Evolutionary conservation across 2,113 vertebrate genomes (phyloP), one percentile per base, ranked within the genome.

Genomic region (Rutilus rutilus): DNA sequence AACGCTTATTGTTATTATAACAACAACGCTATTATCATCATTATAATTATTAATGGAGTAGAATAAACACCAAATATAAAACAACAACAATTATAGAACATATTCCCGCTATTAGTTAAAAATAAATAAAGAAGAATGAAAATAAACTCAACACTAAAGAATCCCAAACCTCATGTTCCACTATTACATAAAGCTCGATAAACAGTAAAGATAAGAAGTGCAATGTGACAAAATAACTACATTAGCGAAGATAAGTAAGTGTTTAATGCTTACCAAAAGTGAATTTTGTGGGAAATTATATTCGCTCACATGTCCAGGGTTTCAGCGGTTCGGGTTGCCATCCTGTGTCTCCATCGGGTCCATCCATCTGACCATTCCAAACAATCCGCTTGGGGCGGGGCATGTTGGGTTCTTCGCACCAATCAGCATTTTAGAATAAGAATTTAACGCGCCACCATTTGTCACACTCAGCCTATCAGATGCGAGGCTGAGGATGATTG

Each of bases 271-370:
- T 90, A 95, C 95, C 94, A 88, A 90, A 73, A 89, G 84, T 88
- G 88, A 88, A 36, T 89, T 91, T 86, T 90, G 89, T 82, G 89
- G 14, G 86, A 86, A 91, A 90, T 90, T 90, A 92, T 89, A 89
- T 85, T 82, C 82, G 91, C 91, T 92, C 91, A 91, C 93, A 94
- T 92, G 93, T 93, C 94, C 94, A 91, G 91, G 90, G 89, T 33
- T 90, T 88, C 92, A 93, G 90, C 88, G 71, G 87, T 90, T 91
- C 92, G 92, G 91, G 84, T 92, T 92, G 91, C 93, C 93, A 93
- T 94, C 94, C 94, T 87, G 91, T 89, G 88, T 92, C 89, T 92
- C 88, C 88, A 90, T 88, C 87, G 75, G 91, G 8, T 42, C 42
- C 42, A 42, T 92, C 90, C 65, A 69, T 65, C 54, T 89, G 86